Conservation (phyloP, 2,797 vertebrate species). For the Sebastes jordani region DNA sequence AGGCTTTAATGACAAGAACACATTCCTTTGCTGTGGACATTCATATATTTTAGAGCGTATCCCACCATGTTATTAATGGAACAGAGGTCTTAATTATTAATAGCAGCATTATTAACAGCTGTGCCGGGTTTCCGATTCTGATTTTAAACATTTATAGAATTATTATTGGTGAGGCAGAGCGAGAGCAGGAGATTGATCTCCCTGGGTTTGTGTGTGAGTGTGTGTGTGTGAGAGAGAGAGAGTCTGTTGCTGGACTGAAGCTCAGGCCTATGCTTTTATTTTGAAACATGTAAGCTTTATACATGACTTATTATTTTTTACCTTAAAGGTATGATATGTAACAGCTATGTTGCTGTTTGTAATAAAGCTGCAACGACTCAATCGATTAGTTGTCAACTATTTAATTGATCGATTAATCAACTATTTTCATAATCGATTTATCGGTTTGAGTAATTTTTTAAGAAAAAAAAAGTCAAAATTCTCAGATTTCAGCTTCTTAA, state of each 20-base stretch:
- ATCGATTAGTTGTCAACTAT: no score
- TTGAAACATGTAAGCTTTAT: background rate
- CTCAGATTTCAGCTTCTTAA: no score
- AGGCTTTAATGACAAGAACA: conserved; percentile 36
- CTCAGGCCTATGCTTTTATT: background rate
- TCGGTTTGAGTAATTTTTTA: no score
- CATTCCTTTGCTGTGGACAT: conserved; percentile 43
- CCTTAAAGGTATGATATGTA: no score
- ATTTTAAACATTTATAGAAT: conserved; percentile 96
- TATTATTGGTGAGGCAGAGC: conserved; percentile 89
- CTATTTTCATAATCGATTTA: no score
- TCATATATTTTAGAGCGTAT: conserved; percentile 55
- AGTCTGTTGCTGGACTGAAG: background rate
- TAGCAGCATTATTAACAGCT: conserved; percentile 75
- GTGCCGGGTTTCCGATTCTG: conserved; percentile 84
- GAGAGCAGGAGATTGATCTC: conserved; percentile 65
- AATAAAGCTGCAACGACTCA: no score
- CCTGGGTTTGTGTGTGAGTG: background rate
- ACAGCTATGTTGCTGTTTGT: fast-evolving
- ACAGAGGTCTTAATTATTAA: conserved; percentile 73
- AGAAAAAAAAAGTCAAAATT: no score
- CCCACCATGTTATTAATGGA: conserved; percentile 65
- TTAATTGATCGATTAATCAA: no score
- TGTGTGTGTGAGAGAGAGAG: no score
- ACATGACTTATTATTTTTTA: background rate